Conservation (phyloP, 2,888 invertebrate species). For the Volucella inanis region DNA sequence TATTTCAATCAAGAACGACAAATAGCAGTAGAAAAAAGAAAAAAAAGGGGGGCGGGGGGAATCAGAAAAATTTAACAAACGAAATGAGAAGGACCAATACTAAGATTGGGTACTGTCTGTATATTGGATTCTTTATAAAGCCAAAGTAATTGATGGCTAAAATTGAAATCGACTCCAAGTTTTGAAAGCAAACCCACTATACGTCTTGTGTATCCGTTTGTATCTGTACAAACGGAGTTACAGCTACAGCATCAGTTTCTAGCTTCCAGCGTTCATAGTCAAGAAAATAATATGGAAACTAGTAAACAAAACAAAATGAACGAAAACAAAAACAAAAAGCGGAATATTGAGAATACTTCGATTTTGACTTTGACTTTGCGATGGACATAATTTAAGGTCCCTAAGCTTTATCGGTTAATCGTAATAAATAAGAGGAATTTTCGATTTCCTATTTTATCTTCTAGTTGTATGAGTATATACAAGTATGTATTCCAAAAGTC, state of each 20-base stretch:
- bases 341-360: neutral
- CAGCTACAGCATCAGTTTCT: too few relatives aligned
- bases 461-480: too few relatives aligned
- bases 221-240: too few relatives aligned
- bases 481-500: too few relatives aligned
- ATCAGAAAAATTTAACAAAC: neutral
- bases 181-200: constrained; percentile 6
- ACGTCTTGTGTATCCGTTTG: too few relatives aligned
- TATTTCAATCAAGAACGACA: constrained; percentile 13
- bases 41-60: neutral
- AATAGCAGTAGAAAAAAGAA: neutral
- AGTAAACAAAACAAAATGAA: neutral
- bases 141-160: constrained; percentile 24
- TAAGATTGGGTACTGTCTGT: neutral
- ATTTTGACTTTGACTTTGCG: constrained; percentile 16
- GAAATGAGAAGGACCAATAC: too few relatives aligned
- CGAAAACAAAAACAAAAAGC: neutral
- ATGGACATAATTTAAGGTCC: constrained; percentile 37
- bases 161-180: constrained; percentile 35
- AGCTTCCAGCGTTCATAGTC: too few relatives aligned
- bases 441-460: constrained; percentile 24
- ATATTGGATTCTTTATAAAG: neutral
- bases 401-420: constrained; percentile 49
- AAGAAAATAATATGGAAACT: constrained; percentile 15
- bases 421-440: constrained; percentile 33